These are phyloP conservation scores for Luperina testacea DNA, from an alignment of 2,888 invertebrate genomes.

Conservation along the genomic window DNA sequence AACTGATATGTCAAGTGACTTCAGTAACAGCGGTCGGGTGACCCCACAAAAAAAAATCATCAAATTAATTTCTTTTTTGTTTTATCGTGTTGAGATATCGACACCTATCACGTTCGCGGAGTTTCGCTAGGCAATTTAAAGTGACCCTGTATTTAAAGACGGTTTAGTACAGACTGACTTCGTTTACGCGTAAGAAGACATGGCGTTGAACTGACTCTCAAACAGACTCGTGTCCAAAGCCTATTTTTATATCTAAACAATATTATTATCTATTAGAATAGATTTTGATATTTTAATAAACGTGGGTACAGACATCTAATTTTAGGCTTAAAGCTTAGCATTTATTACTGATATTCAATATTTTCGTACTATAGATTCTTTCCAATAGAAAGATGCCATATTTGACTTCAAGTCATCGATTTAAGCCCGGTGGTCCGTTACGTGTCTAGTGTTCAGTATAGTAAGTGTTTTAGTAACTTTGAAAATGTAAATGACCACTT, in stretches of 20 bases:
- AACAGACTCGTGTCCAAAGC: background rate
- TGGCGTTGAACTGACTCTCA: background rate
- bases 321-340: conserved; percentile 16
- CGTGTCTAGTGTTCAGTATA: background rate
- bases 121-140: background rate
- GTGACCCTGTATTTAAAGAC: background rate
- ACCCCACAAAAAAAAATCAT: background rate
- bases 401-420: conserved; percentile 2
- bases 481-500: background rate
- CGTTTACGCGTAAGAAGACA: background rate
- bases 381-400: background rate
- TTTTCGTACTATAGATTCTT: conserved; percentile 1
- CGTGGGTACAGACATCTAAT: conserved; percentile 3
- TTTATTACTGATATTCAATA: conserved; percentile 27
- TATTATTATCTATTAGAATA: conserved; percentile 6
- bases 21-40: too few species aligned
- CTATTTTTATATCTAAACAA: background rate
- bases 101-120: background rate
- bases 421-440: background rate
- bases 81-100: background rate
- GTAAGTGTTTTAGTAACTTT: background rate
- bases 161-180: background rate
- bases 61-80: background rate
- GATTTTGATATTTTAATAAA: conserved; percentile 17
- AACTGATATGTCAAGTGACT: background rate